Percentiles rank a stretch among this genome's conserved stretches.
phyloP scores from a whole-genome alignment of 2,888 invertebrate genomes.

The Amblyjoppa fuscipennis region DNA sequence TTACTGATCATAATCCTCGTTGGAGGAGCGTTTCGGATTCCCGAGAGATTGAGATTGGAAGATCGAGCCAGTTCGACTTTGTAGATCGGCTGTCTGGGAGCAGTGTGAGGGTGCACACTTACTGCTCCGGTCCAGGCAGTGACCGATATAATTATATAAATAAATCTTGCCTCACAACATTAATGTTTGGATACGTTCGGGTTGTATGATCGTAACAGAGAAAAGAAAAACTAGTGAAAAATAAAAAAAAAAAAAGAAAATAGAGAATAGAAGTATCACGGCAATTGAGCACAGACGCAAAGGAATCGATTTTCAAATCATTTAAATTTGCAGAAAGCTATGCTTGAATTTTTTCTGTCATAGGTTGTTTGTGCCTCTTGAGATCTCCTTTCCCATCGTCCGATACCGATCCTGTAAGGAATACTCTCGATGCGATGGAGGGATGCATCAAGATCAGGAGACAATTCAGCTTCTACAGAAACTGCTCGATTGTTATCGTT shows the following conservation, averaged over 20 bases:
- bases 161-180: slow-evolving; percentile 24
- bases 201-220: neutral
- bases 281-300: neutral
- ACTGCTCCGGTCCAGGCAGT: neutral
- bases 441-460: neutral
- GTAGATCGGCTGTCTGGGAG: neutral
- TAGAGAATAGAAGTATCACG: no score
- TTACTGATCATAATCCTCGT: slow-evolving; percentile 31
- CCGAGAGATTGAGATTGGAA: neutral
- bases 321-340: neutral
- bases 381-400: neutral
- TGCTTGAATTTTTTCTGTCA: neutral
- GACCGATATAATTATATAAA: neutral
- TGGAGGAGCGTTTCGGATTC: neutral
- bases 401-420: neutral
- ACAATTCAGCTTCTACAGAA: neutral
- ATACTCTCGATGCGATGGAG: neutral
- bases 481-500: neutral
- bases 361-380: neutral
- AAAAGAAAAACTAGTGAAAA: neutral
- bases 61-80: neutral
- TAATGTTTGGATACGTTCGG: slow-evolving; percentile 24
- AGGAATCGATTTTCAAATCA: neutral
- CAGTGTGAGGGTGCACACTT: slow-evolving; percentile 22
- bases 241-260: neutral